A percentile compares a stretch with the other conserved stretches of the same genome.
Conservation (phyloP, 2,797 vertebrate genomes). For the Dallia pectoralis region DNA sequence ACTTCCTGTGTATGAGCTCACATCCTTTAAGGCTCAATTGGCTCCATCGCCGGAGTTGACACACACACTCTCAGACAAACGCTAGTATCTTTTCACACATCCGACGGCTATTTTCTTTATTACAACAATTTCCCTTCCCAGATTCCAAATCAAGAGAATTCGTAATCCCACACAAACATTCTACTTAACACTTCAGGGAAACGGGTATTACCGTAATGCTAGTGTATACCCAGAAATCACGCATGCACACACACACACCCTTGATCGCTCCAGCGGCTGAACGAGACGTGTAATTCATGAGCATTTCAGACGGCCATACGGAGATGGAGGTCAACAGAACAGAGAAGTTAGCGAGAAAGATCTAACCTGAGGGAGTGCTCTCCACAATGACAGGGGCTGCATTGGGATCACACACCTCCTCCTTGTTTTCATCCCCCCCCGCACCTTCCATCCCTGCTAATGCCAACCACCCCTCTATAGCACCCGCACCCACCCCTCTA, state of each 20-base stretch:
- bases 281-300: neutral
- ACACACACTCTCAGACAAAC: slow-evolving; percentile 10
- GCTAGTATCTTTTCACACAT: neutral
- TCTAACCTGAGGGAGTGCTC: neutral
- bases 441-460: neutral
- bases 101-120: slow-evolving; percentile 7
- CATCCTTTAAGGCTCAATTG: slow-evolving; percentile 62
- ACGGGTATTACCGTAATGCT: neutral
- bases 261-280: neutral
- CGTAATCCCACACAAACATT: neutral
- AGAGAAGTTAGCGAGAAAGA: neutral
- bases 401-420: slow-evolving; percentile 15
- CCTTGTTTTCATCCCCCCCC: neutral
- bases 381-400: slow-evolving; percentile 17
- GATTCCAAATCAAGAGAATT: slow-evolving; percentile 9
- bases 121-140: slow-evolving; percentile 21
- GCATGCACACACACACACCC: neutral
- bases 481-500: slow-evolving; percentile 45
- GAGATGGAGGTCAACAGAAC: slow-evolving; percentile 7
- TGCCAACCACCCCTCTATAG: neutral
- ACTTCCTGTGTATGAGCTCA: slow-evolving; percentile 67
- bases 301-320: neutral
- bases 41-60: slow-evolving; percentile 36
- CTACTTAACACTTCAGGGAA: neutral
- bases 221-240: neutral